Evolutionary conservation across 1,140 invertebrate genomes (phyloP), one percentile per base, ranked within the genome.

Genomic region (Anoplolepis gracilipes): DNA sequence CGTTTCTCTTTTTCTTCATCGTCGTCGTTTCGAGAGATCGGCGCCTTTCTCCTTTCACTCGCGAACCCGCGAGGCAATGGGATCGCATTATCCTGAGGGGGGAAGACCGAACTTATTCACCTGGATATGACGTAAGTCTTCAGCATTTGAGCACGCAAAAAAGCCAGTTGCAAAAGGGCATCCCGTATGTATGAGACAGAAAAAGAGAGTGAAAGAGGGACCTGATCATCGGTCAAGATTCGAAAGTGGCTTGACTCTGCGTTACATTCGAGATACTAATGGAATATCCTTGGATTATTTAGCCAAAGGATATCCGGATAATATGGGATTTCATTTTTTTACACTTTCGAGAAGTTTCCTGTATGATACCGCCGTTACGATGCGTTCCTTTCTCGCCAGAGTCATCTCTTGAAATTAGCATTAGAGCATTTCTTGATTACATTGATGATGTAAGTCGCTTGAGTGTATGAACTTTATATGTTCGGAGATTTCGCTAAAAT

Each of bases 31-130:
- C 57, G 33, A 62, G 25, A 65, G 82, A 79, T 42, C 72, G 55
- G 33, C 85, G 91, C 93, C 92, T 93, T 93, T 94, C 93, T 93
- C 94, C 93, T 95, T 94, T 94, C 94, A 94, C 94, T 92, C 76
- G 67, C 22, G 39, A 79, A 86, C 28, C 78, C 6, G 33, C 11
- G 77, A 79, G 55, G 77, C 78, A 75, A 57, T 65, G 28, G 42
- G 57, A 42, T 76, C 73, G 73, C 64, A 59, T 82, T 46, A 77
- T 86, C 72, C 77, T 79, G 46, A 25, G 62, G 25, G 67, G 84
- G 81, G 28, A 36, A 28, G 13, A 64, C 82, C 77, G 62, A 87
- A 69, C 90, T 92, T 93, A 87, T 89, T 81, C 86, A 28, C 65
- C 84, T 90, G 90, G 89, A 87, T 88, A 85, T 92, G 90, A 92